Evolutionary conservation across 1,140 invertebrate species (phyloP), one percentile per base, ranked within the genome.

Genomic region (Zaprionus capensis): DNA sequence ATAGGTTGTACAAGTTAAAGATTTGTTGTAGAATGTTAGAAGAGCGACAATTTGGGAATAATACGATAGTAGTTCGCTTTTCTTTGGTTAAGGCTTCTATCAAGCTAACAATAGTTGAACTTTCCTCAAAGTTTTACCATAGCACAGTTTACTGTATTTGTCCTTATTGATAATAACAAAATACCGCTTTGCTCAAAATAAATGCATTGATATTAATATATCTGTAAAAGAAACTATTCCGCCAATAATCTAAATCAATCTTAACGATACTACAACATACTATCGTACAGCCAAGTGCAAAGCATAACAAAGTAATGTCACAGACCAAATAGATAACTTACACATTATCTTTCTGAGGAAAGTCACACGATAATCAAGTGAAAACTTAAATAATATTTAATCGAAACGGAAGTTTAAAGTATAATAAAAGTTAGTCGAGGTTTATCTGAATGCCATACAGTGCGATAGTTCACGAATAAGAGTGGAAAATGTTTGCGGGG

Each of bases 401-500:
- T 41, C 1, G 34, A 36, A 36, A 36, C 9, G 12, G 31, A 34
- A 36, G 34, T 11, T 11, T 36, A 36, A 36, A 36, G 7, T 14
- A 15, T 26, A 26, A 5, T 12, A 38, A n/a, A n/a, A 41, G 15
- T 41, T 34, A 34, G 31, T 3, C 28, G 15, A n/a, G 15, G 15
- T 17, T 41, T n/a, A 41, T 0, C 38, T n/a, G 0, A 6, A 44
- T 38, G 14, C 12, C 1, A 38, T 14, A 38, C 2, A 15, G 36
- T 41, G 15, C 59, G 59, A 62, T 62, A 22, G 41, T 62, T 49
- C 20, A 22, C 3, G 7, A 1, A 5, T 12, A 4, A 6, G 4
- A 22, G 11, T 24, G 0, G 1, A 3, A 34, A 55, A 53, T 65
- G 62, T 53, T 64, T 64, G 61, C 20, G 22, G 61, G 15, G 49